A percentile compares a stretch with the other conserved stretches of the same genome.
Evolutionary conservation across 2,888 invertebrate species (phyloP).

Genomic region (Hydriomena furcata): DNA sequence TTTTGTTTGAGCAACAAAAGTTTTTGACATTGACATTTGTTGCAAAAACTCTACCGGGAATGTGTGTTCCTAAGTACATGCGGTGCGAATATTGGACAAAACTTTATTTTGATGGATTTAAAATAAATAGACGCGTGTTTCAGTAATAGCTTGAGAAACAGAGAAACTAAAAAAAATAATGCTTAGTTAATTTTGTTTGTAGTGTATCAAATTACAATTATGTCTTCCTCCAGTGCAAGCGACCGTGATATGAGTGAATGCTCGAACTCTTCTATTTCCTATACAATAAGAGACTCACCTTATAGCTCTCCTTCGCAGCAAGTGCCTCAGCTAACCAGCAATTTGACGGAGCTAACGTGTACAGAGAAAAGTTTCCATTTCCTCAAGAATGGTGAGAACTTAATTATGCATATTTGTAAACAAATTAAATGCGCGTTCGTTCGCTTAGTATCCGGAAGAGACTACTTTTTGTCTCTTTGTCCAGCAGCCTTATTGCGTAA

Average conservation of each 20-base stretch:
- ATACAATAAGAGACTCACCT: conserved; percentile 51
- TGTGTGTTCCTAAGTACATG: too few relatives aligned
- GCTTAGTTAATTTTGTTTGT: not conserved
- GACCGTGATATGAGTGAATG: conserved; percentile 66
- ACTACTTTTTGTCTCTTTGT: too few relatives aligned
- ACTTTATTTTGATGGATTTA: not conserved
- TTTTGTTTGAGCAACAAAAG: conserved; percentile 6
- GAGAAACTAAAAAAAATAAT: conserved; percentile 2
- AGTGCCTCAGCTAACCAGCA: conserved; percentile 62
- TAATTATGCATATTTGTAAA: not conserved
- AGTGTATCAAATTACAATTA: conserved; percentile 17
- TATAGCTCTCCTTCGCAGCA: conserved; percentile 68
- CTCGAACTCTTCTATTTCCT: conserved; percentile 59
- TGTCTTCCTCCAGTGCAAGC: conserved; percentile 47
- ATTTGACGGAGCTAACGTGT: conserved; percentile 59
- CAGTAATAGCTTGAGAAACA: not conserved
- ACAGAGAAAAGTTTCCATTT: conserved; percentile 41
- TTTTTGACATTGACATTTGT: conserved; percentile 8
- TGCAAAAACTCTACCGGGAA: conserved; percentile 5
- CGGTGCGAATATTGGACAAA: conserved; percentile 6
- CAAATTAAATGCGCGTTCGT: too few relatives aligned
- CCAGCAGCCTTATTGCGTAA: too few relatives aligned
- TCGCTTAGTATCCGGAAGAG: too few relatives aligned
- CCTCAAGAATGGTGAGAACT: conserved; percentile 38
- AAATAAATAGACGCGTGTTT: not conserved